Percentiles rank a stretch among this genome's conserved stretches.
Conservation (phyloP, 2,888 invertebrate species). For the Alloscopus bannaensis region DNA sequence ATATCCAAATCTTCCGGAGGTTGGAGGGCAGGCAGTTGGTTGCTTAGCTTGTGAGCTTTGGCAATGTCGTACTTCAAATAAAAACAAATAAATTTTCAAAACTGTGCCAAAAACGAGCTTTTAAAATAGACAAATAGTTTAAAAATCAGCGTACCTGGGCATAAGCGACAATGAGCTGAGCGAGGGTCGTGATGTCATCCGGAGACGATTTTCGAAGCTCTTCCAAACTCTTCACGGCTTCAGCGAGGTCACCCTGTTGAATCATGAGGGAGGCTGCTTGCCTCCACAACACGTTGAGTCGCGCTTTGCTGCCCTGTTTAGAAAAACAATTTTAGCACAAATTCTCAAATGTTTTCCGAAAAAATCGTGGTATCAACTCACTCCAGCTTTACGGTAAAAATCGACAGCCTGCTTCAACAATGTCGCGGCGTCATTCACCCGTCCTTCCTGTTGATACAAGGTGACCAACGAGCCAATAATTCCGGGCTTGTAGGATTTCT, state of each 20-base stretch:
- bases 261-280: conserved; percentile 91
- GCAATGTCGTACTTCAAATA: conserved; percentile 85
- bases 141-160: conserved; percentile 81
- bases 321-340: conserved; percentile 24
- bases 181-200: conserved; percentile 86
- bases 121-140: not conserved
- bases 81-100: too few species aligned
- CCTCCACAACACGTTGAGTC: conserved; percentile 86
- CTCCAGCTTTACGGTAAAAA: conserved; percentile 90
- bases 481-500: conserved; percentile 85
- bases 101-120: too few species aligned
- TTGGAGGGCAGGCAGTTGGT: conserved; percentile 81
- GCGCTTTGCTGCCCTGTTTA: conserved; percentile 71
- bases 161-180: conserved; percentile 94
- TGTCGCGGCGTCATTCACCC: conserved; percentile 85
- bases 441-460: conserved; percentile 86
- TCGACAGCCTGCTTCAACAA: conserved; percentile 89
- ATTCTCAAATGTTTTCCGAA: not conserved
- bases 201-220: conserved; percentile 86
- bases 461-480: conserved; percentile 91
- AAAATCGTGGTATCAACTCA: conserved; percentile 75
- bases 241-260: conserved; percentile 84
- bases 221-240: conserved; percentile 88
- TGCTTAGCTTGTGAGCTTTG: conserved; percentile 84
- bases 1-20: conserved; percentile 83